Evolutionary conservation across 2,797 vertebrate species (phyloP).

Genomic region (Danio tinwini): DNA sequence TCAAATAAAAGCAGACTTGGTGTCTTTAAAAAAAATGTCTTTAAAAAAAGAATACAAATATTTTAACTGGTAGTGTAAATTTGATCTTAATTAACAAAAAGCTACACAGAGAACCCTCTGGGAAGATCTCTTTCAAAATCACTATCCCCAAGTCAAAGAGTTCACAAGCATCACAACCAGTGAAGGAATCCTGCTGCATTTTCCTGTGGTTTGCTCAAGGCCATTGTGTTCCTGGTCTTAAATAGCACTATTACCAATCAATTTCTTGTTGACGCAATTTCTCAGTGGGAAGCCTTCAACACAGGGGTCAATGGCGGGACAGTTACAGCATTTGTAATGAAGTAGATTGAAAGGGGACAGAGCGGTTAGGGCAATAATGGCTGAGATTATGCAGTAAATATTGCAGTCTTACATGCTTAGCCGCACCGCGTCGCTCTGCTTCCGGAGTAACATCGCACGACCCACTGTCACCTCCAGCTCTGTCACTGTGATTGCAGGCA

Average conservation of each 20-base stretch:
- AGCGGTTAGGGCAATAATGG: background rate
- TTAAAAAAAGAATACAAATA: too few relatives aligned
- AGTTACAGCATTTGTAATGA: conserved; percentile 40
- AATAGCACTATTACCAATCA: conserved; percentile 63
- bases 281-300: conserved; percentile 58
- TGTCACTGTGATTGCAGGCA: conserved; percentile 83
- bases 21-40: too few relatives aligned
- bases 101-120: too few relatives aligned
- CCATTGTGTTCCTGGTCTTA: conserved; percentile 60
- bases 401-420: conserved; percentile 79
- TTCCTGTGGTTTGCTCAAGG: conserved; percentile 25
- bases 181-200: background rate
- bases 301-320: conserved; percentile 35
- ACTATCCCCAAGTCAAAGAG: background rate
- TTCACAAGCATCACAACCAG: background rate
- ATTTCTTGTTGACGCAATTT: conserved; percentile 71
- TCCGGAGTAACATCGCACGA: conserved; percentile 81
- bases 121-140: background rate
- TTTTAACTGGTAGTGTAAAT: too few relatives aligned
- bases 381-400: background rate
- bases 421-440: conserved; percentile 80
- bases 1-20: too few relatives aligned
- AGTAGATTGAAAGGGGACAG: conserved; percentile 24
- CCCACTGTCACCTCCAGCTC: conserved; percentile 88
- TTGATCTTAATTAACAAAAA: too few relatives aligned